A percentile compares a stretch with the other conserved stretches of the same genome.
Evolutionary conservation across 2,113 vertebrate species (phyloP).

Genomic region (Turdus rufiventris): DNA sequence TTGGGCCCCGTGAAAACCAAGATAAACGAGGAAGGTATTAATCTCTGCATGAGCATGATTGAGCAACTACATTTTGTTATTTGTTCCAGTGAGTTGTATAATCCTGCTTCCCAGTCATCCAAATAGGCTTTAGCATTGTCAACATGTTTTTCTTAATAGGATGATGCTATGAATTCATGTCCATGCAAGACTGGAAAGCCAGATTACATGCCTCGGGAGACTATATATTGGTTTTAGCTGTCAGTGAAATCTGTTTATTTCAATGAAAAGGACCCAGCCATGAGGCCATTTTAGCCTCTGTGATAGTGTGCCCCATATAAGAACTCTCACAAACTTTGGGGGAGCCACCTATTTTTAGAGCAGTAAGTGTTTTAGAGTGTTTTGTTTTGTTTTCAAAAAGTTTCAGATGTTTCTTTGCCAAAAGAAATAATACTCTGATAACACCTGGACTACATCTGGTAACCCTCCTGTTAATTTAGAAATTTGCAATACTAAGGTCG

Average conservation of each 20-base stretch:
- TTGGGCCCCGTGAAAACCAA: not conserved
- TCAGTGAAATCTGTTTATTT: not conserved
- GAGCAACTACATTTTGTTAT: constrained; percentile 53
- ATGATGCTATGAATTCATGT: constrained; percentile 39
- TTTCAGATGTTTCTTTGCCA: not conserved
- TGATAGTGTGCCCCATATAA: not conserved
- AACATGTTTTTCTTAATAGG: constrained; percentile 58
- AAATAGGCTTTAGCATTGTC: constrained; percentile 59
- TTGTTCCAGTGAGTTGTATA: constrained; percentile 58
- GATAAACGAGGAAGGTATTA: not conserved
- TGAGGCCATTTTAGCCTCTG: not conserved
- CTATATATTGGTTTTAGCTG: not conserved
- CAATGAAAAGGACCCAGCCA: not conserved
- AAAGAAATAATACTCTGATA: not conserved
- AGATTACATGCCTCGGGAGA: constrained; percentile 13
- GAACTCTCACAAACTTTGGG: not conserved
- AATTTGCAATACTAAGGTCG: not conserved
- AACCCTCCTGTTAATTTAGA: not conserved
- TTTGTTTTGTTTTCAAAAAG: not conserved
- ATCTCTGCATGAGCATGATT: not conserved
- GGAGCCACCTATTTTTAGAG: not conserved
- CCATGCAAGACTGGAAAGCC: constrained; percentile 22
- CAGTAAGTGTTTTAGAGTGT: not conserved
- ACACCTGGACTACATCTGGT: not conserved
- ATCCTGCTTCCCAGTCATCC: constrained; percentile 52